Evolutionary conservation across 2,888 invertebrate genomes (phyloP).

Genomic region (Spodoptera exigua): DNA sequence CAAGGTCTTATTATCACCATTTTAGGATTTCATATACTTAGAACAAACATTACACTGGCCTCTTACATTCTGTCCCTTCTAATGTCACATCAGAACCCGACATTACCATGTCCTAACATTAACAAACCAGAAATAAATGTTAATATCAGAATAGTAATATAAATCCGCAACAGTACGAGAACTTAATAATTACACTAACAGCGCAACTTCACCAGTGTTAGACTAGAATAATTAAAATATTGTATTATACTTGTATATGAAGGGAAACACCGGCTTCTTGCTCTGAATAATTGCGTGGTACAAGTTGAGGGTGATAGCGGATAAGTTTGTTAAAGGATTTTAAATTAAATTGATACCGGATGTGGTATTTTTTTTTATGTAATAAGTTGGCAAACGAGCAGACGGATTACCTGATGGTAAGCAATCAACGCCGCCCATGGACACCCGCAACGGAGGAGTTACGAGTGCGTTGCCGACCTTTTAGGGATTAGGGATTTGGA

Average conservation of each 20-base stretch:
- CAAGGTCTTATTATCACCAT: no score
- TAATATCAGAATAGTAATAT: conserved; percentile 25
- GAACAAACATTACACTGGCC: neutral
- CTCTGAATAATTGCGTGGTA: conserved; percentile 50
- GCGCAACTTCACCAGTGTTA: conserved; percentile 68
- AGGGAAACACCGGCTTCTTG: conserved; percentile 62
- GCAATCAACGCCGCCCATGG: no score
- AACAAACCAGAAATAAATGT: conserved; percentile 42
- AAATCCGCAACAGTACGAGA: conserved; percentile 44
- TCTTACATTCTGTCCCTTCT: conserved; percentile 1
- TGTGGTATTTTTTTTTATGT: no score
- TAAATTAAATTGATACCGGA: no score
- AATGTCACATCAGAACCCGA: conserved; percentile 3
- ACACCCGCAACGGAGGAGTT: no score
- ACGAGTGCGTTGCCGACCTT: no score
- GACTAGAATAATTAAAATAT: conserved; percentile 80
- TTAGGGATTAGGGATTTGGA: no score
- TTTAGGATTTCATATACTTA: no score
- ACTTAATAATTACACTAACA: conserved; percentile 73
- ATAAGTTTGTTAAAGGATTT: no score
- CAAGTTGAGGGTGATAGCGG: conserved; percentile 9
- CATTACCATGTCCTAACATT: conserved; percentile 13
- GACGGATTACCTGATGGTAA: no score
- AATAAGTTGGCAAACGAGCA: no score
- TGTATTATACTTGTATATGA: conserved; percentile 70